A percentile compares a stretch with the other conserved stretches of the same genome.
These are phyloP conservation scores for Boloria euphrosyne DNA, from an alignment of 2,888 invertebrate genomes.

Conservation along the genomic window DNA sequence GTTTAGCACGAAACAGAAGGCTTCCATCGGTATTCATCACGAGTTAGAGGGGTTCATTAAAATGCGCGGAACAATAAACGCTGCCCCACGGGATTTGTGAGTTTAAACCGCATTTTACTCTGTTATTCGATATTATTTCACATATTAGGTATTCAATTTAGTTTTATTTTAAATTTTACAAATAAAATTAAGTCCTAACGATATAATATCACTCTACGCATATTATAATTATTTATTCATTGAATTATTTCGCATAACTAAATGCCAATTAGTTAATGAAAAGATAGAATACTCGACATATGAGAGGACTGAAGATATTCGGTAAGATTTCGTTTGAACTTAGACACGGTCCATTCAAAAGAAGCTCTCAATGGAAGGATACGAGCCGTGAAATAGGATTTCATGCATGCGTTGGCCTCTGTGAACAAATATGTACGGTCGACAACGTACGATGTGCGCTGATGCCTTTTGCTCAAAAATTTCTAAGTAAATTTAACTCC, in stretches of 20 bases:
- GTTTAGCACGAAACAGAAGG: constrained; percentile 52
- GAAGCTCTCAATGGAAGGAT: constrained; percentile 76
- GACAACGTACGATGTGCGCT: constrained; percentile 75
- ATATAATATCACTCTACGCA: neutral
- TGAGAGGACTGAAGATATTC: constrained; percentile 27
- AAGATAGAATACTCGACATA: neutral
- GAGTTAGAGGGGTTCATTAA: constrained; percentile 69
- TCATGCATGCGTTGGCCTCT: constrained; percentile 78
- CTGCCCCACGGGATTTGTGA: constrained; percentile 64
- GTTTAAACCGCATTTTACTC: constrained; percentile 73
- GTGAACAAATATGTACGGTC: constrained; percentile 77
- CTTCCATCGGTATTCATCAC: constrained; percentile 73
- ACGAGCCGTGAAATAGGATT: constrained; percentile 81
- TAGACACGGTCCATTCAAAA: constrained; percentile 74
- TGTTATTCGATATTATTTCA: constrained; percentile 64
- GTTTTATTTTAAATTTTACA: constrained; percentile 1
- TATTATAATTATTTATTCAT: neutral
- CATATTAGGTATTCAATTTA: constrained; percentile 55
- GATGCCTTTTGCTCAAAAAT: constrained; percentile 49
- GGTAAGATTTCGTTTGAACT: constrained; percentile 51
- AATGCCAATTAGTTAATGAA: neutral
- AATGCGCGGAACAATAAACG: constrained; percentile 76
- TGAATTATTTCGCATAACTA: no score
- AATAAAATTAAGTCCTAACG: neutral
- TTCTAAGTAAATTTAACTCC: constrained; percentile 18